Base-by-base conservation (phyloP, 2,888 invertebrate species). In the Netelia fuscicornis region DNA sequence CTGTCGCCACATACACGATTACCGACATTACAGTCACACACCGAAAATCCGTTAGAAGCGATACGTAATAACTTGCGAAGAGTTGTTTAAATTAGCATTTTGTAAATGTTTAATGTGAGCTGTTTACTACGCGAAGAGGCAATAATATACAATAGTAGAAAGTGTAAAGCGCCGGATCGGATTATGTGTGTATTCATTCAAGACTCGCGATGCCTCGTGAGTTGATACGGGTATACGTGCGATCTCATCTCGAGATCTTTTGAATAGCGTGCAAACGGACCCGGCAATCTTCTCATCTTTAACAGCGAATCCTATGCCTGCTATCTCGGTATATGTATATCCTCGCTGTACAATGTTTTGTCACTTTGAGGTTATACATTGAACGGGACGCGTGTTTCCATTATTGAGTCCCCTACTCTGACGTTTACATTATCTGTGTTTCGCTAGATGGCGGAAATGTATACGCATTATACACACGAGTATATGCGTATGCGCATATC, bases 71-170 rank as follows among this genome's bases (percentile, higher is more conserved):
- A 42, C 48, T 62, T 30, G 52, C 30, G 30, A 54, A 58, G 54
- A 79, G 62, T 79, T 70, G 81, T 79, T 86, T 74, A 81, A 84
- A 83, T 84, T 75, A 74, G 76, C 79, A 84, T 86, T 86, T 84
- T 86, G 84, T 87, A 88, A 87, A 88, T 84, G 82, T 87, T 86
- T 87, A 84, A 86, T 83, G 85, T 76, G 64, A 71, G 78, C 72
- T 86, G 87, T 87, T 87, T 88, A 87, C 87, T 87, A 88, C 84
- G 85, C 72, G 72, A 72, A 78, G 82, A 70, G 86, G 79, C 68
- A 85, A 87, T 87, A 84, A 87, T 87, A 88, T 86, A 88, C 87
- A 88, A 84, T 85, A 83, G 85, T 88, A 77, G 74, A 65, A 17
- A 77, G 74, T 72, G 68, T 44, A 44, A 25, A 64, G 81, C 79